Conservation (phyloP, 2,888 invertebrate species). For the Cyclophora punctaria region DNA sequence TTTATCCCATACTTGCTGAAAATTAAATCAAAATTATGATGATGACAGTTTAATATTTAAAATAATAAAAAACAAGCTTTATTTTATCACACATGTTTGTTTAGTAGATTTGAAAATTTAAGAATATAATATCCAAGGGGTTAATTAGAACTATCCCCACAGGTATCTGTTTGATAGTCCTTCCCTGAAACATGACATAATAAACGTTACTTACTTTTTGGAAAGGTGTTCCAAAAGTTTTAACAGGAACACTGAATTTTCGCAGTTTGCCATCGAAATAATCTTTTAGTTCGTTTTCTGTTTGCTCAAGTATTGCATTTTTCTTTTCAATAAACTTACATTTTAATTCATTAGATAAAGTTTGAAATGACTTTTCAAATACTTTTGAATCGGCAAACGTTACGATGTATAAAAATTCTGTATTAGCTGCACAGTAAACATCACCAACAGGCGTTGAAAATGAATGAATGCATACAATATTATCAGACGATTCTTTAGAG, state of each 20-base stretch:
- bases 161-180: not conserved
- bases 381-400: constrained; percentile 50
- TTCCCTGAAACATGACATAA: not conserved
- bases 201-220: constrained; percentile 47
- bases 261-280: constrained; percentile 50
- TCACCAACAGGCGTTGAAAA: constrained; percentile 48
- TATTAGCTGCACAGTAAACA: constrained; percentile 45
- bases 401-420: constrained; percentile 43
- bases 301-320: constrained; percentile 34
- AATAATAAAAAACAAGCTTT: no score
- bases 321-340: constrained; percentile 37
- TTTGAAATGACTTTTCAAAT: constrained; percentile 38
- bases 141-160: not conserved
- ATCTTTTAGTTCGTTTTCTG: constrained; percentile 36
- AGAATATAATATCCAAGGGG: no score
- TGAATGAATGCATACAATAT: constrained; percentile 23
- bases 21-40: not conserved
- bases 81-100: no score
- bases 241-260: constrained; percentile 49
- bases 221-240: constrained; percentile 55
- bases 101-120: no score
- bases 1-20: constrained; percentile 57
- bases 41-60: no score
- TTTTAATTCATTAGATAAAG: constrained; percentile 27
- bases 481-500: constrained; percentile 9